These are phyloP conservation scores for Apodemia duryi DNA, from an alignment of 2,888 invertebrate genomes.

Conservation along the genomic window DNA sequence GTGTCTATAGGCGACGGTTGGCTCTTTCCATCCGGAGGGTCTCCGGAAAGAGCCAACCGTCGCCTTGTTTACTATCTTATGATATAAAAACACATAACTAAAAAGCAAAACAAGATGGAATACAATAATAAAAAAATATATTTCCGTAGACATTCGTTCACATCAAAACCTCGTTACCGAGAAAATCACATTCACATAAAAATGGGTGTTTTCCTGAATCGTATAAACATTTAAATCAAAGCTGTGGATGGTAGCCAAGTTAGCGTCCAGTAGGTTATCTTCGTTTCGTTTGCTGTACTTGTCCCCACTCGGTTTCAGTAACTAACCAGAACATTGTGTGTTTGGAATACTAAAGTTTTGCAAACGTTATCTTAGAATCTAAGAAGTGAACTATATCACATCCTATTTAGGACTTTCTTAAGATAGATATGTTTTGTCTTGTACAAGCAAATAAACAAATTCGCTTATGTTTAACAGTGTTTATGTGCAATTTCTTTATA, in stretches of 20 bases:
- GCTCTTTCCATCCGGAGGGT: no score
- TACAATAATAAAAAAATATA: background rate
- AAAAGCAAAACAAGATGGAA: no score
- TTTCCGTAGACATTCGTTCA: background rate
- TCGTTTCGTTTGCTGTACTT: slow-evolving; percentile 56
- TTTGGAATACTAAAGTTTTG: slow-evolving; percentile 44
- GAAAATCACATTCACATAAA: slow-evolving; percentile 15
- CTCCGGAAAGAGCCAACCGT: no score
- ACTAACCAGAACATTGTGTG: slow-evolving; percentile 63
- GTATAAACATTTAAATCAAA: slow-evolving; percentile 66
- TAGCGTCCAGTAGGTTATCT: slow-evolving; percentile 38
- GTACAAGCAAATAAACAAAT: no score
- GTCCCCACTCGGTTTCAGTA: slow-evolving; percentile 65
- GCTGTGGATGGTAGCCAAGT: slow-evolving; percentile 59
- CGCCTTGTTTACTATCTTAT: no score
- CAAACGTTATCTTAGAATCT: background rate
- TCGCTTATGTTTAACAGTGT: no score
- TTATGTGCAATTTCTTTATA: no score
- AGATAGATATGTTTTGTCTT: no score
- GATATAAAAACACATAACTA: no score
- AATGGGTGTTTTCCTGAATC: slow-evolving; percentile 31
- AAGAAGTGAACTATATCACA: background rate
- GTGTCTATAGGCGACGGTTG: no score
- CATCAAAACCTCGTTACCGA: slow-evolving; percentile 3
- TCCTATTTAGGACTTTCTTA: no score